Conservation (phyloP, 1,140 invertebrate genomes). For the Zaprionus lachaisei region DNA sequence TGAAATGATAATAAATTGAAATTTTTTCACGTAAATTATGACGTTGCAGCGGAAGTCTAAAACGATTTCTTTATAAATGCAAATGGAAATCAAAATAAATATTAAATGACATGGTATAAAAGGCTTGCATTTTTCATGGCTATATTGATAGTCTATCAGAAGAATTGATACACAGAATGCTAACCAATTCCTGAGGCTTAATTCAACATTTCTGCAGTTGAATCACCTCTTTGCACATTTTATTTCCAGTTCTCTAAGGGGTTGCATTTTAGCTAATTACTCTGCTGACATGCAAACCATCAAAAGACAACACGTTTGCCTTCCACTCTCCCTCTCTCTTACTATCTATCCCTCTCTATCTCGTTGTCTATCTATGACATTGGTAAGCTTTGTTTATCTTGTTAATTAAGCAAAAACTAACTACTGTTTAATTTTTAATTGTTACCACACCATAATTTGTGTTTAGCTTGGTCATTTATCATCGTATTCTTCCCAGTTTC, state of each 20-base stretch:
- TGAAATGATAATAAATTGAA: conserved; percentile 42
- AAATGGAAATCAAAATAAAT: conserved; percentile 6
- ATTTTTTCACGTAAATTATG: conserved; percentile 38
- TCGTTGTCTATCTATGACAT: conserved; percentile 17
- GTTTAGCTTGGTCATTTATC: conserved; percentile 20
- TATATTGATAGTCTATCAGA: neutral
- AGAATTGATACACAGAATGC: neutral
- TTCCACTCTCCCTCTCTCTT: neutral
- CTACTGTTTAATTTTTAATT: conserved; percentile 77
- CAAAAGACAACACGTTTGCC: conserved; percentile 8
- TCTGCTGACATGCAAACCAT: conserved; percentile 31
- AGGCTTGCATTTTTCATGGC: neutral
- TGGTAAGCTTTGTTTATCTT: conserved; percentile 61
- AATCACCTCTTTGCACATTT: conserved; percentile 21
- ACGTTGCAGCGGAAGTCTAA: conserved; percentile 33
- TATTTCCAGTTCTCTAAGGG: neutral
- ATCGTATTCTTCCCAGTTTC: conserved; percentile 10
- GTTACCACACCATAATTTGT: conserved; percentile 63
- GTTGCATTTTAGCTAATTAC: conserved; percentile 52
- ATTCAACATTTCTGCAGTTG: conserved; percentile 18
- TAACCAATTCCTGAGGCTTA: too few species aligned
- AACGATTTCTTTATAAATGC: conserved; percentile 36
- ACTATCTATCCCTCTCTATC: neutral
- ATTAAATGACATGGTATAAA: conserved; percentile 1
- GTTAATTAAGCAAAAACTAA: conserved; percentile 72